These are phyloP conservation scores for Pandemis heparana DNA, from an alignment of 2,888 invertebrate genomes.

Conservation along the genomic window DNA sequence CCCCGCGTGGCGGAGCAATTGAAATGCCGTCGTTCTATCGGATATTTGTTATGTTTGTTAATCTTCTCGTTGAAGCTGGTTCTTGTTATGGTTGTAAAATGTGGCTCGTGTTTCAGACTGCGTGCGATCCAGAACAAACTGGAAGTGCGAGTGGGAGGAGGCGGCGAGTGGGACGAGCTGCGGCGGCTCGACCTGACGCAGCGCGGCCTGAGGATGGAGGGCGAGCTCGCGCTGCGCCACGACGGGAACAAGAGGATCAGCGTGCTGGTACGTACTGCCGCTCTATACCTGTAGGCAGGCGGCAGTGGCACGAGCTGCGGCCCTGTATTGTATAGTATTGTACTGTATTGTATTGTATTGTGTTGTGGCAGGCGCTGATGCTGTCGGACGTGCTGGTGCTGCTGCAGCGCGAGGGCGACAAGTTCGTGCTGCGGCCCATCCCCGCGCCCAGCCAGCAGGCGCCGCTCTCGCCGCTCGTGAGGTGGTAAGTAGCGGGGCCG, in stretches of 20 bases:
- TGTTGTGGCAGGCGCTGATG: conserved; percentile 69
- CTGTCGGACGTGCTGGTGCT: conserved; percentile 74
- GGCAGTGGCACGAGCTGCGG: not conserved
- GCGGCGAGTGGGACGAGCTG: conserved; percentile 70
- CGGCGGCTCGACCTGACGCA: conserved; percentile 64
- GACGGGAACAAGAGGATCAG: conserved; percentile 72
- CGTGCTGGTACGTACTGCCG: conserved; percentile 66
- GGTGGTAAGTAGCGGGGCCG: conserved; percentile 74
- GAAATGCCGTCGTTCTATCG: too few relatives aligned
- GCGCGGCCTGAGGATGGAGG: conserved; percentile 67
- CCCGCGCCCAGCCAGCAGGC: conserved; percentile 65
- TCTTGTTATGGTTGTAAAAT: too few relatives aligned
- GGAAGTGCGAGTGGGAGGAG: conserved; percentile 66
- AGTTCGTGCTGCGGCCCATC: conserved; percentile 74
- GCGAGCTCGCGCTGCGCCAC: conserved; percentile 67
- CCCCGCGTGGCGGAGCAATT: too few relatives aligned
- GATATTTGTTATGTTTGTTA: too few relatives aligned
- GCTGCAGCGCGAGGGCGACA: conserved; percentile 78
- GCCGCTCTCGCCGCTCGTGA: conserved; percentile 75
- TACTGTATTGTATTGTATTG: too few relatives aligned
- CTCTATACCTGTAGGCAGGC: not conserved
- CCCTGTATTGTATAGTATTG: too few relatives aligned
- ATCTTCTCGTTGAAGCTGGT: too few relatives aligned
- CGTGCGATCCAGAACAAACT: conserved; percentile 74
- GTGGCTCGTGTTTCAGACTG: conserved; percentile 55